Evolutionary conservation across 1,140 invertebrate genomes (phyloP), one percentile per base, ranked within the genome.

Genomic region (Bombus balteatus): DNA sequence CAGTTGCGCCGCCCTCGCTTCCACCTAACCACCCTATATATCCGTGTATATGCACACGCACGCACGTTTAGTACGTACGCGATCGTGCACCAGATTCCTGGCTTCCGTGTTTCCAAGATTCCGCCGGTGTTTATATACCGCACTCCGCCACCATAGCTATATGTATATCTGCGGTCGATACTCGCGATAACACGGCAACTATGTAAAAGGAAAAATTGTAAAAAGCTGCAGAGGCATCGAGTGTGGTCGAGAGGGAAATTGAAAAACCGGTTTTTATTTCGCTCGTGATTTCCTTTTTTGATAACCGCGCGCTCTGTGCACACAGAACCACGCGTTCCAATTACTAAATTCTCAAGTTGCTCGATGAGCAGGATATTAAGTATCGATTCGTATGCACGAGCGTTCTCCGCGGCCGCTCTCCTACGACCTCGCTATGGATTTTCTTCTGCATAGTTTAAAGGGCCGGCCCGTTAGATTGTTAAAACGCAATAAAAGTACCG

Each of bases 81-180:
- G 62, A 81, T 86, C 85, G 53, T 76, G 85, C 62, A 28, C 85
- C 74, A 72, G 85, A 83, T 86, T 83, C 81, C 73, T 34, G 65
- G 81, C 73, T 86, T 86, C 85, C 85, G 85, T 76, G 81, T 83
- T 86, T 65, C 73, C 62, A 77, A 81, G 83, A 85, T 81, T 81
- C 74, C 18, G 53, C 3, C 66, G 9, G 9, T 59, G 76, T 84
- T 84, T 84, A 79, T 71, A 39, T 13, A 15, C 62, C 32, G 18
- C 39, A 34, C 62, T 13, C 43, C 18, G 43, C 34, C 68, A 37
- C 39, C 66, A 79, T 79, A 39, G 10, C 57, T 66, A 18, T 34
- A n/a, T 15, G 70, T 71, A 47, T 37, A 32, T 53, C 34, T 37
- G 62, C 22, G 47, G n/a, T 43, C 39, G 43, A 76, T 83, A 37